Conservation (phyloP, 2,113 vertebrate species). For the Sinocyclocheilus maitianheensis region DNA sequence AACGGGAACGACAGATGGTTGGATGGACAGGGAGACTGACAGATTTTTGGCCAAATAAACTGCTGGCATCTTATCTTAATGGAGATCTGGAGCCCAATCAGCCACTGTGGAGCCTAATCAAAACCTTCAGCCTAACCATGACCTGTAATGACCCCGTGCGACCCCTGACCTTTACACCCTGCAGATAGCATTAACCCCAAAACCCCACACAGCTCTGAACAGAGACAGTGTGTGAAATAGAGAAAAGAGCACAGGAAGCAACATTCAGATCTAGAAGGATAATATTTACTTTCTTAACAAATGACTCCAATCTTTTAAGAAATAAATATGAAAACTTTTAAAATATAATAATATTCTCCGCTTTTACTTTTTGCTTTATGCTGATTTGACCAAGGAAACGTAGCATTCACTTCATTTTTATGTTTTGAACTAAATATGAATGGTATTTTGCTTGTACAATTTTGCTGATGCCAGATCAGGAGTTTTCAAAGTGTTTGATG, state of each 20-base stretch:
- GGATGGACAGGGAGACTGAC: constrained; percentile 51
- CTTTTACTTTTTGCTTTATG: not conserved
- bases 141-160: constrained; percentile 19
- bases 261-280: not conserved
- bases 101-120: constrained; percentile 50
- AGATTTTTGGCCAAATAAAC: constrained; percentile 61
- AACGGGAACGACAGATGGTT: constrained; percentile 2
- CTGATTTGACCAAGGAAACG: not conserved
- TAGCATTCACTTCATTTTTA: not conserved
- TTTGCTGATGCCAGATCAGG: too few species aligned
- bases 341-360: too few species aligned
- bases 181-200: constrained; percentile 27
- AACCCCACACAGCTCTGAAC: constrained; percentile 1
- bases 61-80: constrained; percentile 63
- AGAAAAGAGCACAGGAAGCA: not conserved
- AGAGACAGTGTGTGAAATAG: not conserved
- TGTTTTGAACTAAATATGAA: not conserved
- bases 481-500: too few species aligned
- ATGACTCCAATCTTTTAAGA: not conserved
- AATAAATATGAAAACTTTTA: not conserved
- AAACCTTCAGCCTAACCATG: constrained; percentile 53
- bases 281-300: not conserved
- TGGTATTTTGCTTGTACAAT: too few species aligned
- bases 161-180: constrained; percentile 52
- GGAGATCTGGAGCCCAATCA: constrained; percentile 64